Conservation (phyloP, 2,113 vertebrate species). For the Thomomys bottae region DNA sequence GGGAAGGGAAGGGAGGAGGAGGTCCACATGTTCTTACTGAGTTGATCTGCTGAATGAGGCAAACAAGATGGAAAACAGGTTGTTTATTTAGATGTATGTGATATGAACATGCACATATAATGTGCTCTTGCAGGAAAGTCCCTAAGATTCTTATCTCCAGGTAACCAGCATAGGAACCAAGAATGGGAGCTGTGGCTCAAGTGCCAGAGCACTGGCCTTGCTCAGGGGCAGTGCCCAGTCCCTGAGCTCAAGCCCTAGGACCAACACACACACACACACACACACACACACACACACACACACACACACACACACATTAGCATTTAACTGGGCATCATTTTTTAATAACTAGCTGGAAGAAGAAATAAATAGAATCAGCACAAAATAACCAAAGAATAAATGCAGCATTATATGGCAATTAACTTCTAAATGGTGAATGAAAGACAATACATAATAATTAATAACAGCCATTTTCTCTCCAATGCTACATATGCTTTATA, state of each 20-base stretch:
- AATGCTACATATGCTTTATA: background rate
- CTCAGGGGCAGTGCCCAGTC: too few relatives aligned
- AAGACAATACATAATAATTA: constrained; percentile 1
- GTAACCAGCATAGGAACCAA: too few relatives aligned
- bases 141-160: too few relatives aligned
- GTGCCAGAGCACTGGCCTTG: too few relatives aligned
- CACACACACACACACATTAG: background rate
- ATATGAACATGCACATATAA: background rate
- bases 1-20: too few relatives aligned
- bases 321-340: background rate
- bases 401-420: background rate
- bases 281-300: too few relatives aligned
- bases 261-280: too few relatives aligned
- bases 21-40: constrained; percentile 1
- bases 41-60: constrained; percentile 10
- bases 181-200: too few relatives aligned
- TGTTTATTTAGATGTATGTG: background rate
- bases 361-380: background rate
- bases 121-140: too few relatives aligned
- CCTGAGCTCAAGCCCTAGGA: too few relatives aligned
- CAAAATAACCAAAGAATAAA: background rate
- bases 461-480: background rate
- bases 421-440: constrained; percentile 25
- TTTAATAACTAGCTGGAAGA: background rate
- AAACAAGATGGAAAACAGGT: background rate